These are phyloP conservation scores for Nyctalus aviator DNA, from an alignment of 2,797 vertebrate genomes.

Conservation along the genomic window DNA sequence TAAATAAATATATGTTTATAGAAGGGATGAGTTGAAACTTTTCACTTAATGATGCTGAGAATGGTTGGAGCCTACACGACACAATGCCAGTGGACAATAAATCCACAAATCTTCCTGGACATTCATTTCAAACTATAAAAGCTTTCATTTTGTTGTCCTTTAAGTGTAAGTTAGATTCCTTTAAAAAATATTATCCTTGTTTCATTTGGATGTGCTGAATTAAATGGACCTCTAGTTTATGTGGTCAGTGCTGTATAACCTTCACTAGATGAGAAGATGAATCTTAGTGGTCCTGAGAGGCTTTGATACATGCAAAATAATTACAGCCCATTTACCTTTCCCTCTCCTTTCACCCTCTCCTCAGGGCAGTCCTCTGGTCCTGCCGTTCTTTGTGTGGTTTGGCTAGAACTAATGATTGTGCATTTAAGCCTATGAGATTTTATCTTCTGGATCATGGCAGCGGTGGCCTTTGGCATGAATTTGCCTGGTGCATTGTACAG, in stretches of 20 bases:
- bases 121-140: conserved; percentile 18
- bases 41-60: neutral
- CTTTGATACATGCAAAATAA: neutral
- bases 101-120: neutral
- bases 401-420: neutral
- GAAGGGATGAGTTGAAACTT: neutral
- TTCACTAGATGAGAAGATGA: conserved; percentile 13
- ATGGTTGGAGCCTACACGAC: neutral
- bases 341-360: neutral
- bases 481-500: neutral
- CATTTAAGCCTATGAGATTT: neutral
- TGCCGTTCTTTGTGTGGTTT: neutral
- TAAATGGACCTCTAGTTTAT: neutral
- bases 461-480: neutral
- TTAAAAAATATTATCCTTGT: neutral
- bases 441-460: neutral
- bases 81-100: neutral
- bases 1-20: neutral
- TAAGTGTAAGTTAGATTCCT: neutral
- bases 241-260: neutral
- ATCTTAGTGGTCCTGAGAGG: neutral
- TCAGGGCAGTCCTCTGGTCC: neutral
- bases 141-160: neutral
- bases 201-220: conserved; percentile 12
- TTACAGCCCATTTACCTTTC: neutral